Evolutionary conservation across 2,113 vertebrate species (phyloP).

Genomic region (Uria aalge): DNA sequence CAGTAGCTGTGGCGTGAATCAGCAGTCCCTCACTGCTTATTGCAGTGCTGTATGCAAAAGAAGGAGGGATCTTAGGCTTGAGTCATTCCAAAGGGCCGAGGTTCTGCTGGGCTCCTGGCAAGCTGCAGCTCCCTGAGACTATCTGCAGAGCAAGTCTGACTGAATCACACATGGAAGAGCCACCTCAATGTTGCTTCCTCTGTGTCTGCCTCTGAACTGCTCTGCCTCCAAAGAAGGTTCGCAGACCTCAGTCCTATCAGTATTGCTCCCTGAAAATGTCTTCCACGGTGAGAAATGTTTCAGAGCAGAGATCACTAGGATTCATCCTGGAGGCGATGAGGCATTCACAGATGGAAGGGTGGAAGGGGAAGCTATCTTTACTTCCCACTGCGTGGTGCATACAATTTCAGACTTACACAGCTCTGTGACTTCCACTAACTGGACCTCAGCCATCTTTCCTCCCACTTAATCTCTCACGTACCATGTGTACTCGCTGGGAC

Average conservation of each 20-base stretch:
- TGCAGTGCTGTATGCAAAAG: neutral
- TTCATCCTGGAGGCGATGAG: neutral
- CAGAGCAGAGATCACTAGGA: neutral
- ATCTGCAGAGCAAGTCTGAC: neutral
- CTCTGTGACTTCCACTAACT: conserved; percentile 1
- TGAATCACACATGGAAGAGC: neutral
- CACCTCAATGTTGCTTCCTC: neutral
- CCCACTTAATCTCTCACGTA: conserved; percentile 44
- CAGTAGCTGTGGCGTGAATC: neutral
- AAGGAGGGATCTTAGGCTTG: neutral
- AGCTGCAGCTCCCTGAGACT: neutral
- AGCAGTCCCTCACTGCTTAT: neutral
- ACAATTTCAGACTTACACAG: neutral
- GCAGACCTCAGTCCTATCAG: neutral
- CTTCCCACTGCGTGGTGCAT: neutral
- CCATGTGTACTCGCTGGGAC: neutral
- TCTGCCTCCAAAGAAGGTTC: neutral
- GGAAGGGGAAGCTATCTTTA: conserved; percentile 27
- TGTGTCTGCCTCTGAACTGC: neutral
- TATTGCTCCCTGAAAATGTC: neutral
- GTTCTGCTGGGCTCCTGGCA: neutral
- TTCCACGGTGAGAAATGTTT: neutral
- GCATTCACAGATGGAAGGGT: neutral
- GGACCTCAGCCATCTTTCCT: conserved; percentile 42
- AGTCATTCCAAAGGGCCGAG: neutral